Percentiles rank a stretch among this genome's conserved stretches.
phyloP scores from a whole-genome alignment of 1,140 invertebrate genomes.

The Zophobas atratus region DNA sequence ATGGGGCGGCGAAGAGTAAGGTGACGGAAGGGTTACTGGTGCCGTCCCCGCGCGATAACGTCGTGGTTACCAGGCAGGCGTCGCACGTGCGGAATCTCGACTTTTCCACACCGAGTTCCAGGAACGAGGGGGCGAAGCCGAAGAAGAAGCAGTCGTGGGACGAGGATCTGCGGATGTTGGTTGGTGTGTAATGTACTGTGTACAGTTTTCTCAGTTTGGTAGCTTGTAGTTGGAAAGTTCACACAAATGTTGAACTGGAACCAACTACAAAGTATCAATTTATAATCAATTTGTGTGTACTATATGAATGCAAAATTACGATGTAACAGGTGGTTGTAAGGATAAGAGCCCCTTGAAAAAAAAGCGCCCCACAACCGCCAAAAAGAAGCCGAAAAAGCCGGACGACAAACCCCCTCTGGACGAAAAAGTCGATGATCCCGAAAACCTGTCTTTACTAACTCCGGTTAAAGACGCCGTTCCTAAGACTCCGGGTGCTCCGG shows the following conservation, averaged over 20 bases:
- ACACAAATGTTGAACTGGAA: no score
- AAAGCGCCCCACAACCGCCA: not conserved
- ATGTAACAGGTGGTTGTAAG: not conserved
- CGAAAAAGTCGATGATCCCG: no score
- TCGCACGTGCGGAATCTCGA: slow-evolving; percentile 59
- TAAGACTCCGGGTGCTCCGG: slow-evolving; percentile 54
- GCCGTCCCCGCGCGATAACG: not conserved
- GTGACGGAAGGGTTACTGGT: not conserved
- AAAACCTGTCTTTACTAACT: slow-evolving; percentile 57
- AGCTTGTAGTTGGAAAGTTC: no score
- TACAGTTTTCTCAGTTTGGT: no score
- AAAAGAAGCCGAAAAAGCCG: slow-evolving; percentile 28
- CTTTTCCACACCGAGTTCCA: slow-evolving; percentile 57
- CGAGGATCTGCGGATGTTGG: slow-evolving; percentile 31
- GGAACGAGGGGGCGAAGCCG: not conserved
- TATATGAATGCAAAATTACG: no score
- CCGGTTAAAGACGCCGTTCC: slow-evolving; percentile 60
- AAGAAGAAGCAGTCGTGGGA: slow-evolving; percentile 41
- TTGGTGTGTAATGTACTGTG: not conserved
- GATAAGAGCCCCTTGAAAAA: slow-evolving; percentile 3
- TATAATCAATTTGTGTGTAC: no score
- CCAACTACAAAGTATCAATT: no score
- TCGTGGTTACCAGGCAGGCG: not conserved
- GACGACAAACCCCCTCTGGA: no score
- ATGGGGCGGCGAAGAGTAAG: not conserved